Evolutionary conservation across 2,888 invertebrate species (phyloP).

Genomic region (Dromius quadrimaculatus): DNA sequence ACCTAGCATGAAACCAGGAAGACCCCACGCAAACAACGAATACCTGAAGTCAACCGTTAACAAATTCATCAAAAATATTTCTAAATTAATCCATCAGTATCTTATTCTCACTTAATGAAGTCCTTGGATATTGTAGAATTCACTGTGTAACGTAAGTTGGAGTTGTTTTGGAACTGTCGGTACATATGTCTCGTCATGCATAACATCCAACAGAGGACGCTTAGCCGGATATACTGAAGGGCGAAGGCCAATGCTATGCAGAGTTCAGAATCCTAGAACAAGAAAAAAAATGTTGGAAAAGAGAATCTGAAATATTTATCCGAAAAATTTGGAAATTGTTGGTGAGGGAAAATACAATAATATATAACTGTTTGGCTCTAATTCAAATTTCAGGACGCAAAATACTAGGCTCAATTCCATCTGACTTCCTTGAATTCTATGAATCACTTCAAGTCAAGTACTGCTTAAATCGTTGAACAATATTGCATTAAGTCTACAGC

Average conservation of each 20-base stretch:
- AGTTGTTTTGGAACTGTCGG: constrained; percentile 67
- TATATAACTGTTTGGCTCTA: too few relatives aligned
- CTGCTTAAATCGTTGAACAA: too few relatives aligned
- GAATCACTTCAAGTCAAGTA: too few relatives aligned
- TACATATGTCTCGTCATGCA: constrained; percentile 77
- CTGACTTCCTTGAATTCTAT: too few relatives aligned
- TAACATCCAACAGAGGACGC: constrained; percentile 77
- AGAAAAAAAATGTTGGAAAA: too few relatives aligned
- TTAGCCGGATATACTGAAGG: constrained; percentile 74
- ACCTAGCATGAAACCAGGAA: constrained; percentile 71
- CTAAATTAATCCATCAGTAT: neutral
- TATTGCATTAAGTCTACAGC: too few relatives aligned
- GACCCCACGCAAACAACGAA: constrained; percentile 77
- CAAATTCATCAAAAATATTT: neutral
- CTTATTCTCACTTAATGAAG: constrained; percentile 65
- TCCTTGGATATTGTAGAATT: constrained; percentile 66
- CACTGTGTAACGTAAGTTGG: constrained; percentile 66
- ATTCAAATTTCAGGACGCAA: too few relatives aligned
- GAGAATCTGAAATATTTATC: too few relatives aligned
- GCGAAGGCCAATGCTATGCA: constrained; percentile 74
- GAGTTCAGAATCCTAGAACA: constrained; percentile 70
- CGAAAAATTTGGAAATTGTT: too few relatives aligned
- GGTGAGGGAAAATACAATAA: too few relatives aligned
- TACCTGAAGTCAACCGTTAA: too few relatives aligned
- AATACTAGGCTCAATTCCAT: too few relatives aligned